Evolutionary conservation across 1,140 invertebrate species (phyloP).

Genomic region (Ctenoplectra terminalis): DNA sequence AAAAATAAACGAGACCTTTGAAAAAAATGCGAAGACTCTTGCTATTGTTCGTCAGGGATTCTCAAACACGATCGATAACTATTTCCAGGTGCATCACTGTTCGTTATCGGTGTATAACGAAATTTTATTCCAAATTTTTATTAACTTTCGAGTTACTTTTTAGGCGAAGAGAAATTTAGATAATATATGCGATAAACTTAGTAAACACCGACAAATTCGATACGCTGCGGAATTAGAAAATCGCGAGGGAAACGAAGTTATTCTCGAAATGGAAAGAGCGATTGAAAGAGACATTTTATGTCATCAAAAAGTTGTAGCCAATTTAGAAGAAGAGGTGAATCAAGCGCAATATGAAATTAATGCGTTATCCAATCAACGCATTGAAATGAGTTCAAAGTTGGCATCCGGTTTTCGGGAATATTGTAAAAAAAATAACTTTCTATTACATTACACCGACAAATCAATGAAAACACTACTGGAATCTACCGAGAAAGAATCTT

Average conservation of each 20-base stretch:
- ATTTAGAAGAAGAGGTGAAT: constrained; percentile 5
- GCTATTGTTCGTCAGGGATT: constrained; percentile 80
- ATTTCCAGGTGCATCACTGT: constrained; percentile 64
- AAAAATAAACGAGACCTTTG: constrained; percentile 83
- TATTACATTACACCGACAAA: not conserved
- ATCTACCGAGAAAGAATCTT: constrained; percentile 35
- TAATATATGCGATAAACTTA: not conserved
- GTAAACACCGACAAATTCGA: constrained; percentile 13
- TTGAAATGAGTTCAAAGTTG: constrained; percentile 1
- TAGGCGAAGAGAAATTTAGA: constrained; percentile 33
- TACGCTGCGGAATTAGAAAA: constrained; percentile 11
- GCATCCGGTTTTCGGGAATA: constrained; percentile 25
- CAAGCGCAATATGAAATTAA: not conserved
- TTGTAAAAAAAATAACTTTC: not conserved
- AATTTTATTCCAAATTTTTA: not conserved
- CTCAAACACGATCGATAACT: constrained; percentile 83
- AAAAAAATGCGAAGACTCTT: constrained; percentile 82
- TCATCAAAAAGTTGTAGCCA: not conserved
- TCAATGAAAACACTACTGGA: constrained; percentile 31
- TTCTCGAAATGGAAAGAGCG: not conserved
- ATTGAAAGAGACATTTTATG: constrained; percentile 18
- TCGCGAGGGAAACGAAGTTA: not conserved
- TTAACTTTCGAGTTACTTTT: not conserved
- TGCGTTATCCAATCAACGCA: not conserved
- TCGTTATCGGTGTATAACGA: constrained; percentile 64